These are phyloP conservation scores for Drosophila affinis DNA, from an alignment of 2,888 invertebrate genomes.

Conservation along the genomic window DNA sequence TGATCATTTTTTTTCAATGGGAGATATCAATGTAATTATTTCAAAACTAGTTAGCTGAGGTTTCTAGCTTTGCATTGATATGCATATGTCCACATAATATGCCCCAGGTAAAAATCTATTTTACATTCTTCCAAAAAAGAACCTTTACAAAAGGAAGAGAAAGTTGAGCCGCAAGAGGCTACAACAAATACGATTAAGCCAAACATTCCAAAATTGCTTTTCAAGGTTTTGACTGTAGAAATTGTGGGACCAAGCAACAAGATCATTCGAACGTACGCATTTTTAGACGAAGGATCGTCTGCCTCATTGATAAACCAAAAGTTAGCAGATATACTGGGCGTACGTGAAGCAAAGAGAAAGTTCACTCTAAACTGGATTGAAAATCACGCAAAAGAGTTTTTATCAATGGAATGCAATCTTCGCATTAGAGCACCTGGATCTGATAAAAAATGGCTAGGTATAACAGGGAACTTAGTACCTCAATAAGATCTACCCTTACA, in stretches of 20 bases:
- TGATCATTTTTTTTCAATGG: too few relatives aligned
- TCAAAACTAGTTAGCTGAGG: too few relatives aligned
- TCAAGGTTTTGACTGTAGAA: slow-evolving; percentile 3
- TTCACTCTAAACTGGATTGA: slow-evolving; percentile 8
- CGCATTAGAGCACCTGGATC: neutral
- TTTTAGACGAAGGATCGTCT: slow-evolving; percentile 8
- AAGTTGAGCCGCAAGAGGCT: neutral
- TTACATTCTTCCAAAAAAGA: too few relatives aligned
- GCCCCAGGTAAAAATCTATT: too few relatives aligned
- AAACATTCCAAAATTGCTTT: slow-evolving; percentile 3
- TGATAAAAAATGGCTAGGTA: neutral
- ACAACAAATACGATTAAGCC: neutral
- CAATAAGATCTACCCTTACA: slow-evolving; percentile 5
- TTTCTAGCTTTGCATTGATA: too few relatives aligned
- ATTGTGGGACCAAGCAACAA: neutral
- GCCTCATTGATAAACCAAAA: slow-evolving; percentile 5
- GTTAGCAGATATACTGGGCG: neutral
- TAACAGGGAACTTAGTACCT: neutral
- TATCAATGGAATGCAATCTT: neutral
- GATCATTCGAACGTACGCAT: neutral
- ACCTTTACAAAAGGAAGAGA: neutral
- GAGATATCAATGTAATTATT: too few relatives aligned
- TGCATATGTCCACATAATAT: too few relatives aligned
- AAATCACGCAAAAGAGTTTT: neutral
- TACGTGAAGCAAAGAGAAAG: neutral